Percentiles rank a stretch among this genome's conserved stretches.
phyloP scores from a whole-genome alignment of 2,888 invertebrate genomes.

The Athripsodes cinereus region DNA sequence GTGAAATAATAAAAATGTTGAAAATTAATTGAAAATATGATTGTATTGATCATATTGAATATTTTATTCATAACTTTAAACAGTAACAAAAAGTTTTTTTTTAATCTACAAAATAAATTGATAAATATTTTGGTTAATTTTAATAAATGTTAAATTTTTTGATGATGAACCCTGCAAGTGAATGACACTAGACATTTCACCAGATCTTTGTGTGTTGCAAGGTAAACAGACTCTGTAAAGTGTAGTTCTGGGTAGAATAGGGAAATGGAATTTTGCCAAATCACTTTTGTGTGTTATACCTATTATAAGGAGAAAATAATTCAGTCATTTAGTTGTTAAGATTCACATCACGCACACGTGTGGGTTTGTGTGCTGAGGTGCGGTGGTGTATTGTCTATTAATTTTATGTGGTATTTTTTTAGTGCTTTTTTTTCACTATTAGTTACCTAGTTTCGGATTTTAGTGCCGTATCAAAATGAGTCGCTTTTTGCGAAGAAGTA shows the following conservation, averaged over 20 bases:
- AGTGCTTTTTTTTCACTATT: neutral
- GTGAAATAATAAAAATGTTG: no score
- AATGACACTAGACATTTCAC: neutral
- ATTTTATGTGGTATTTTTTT: neutral
- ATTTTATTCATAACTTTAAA: no score
- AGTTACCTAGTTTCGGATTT: no score
- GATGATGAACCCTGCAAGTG: neutral
- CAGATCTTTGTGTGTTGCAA: neutral
- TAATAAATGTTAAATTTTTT: no score
- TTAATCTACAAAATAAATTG: no score
- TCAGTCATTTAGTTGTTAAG: neutral
- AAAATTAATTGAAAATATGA: no score
- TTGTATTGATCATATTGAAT: no score
- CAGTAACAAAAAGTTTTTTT: no score
- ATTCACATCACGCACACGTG: neutral
- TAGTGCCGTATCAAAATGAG: neutral
- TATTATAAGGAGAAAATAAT: neutral
- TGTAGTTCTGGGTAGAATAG: neutral
- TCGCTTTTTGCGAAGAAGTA: neutral
- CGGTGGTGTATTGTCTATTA: neutral
- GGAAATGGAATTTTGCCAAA: constrained; percentile 1
- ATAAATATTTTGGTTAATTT: no score
- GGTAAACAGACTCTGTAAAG: neutral
- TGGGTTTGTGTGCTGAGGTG: neutral
- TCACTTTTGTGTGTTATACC: neutral